Base-by-base conservation (phyloP, 35 echinoderm and acorn worm species). In the Amphiura filiformis region DNA sequence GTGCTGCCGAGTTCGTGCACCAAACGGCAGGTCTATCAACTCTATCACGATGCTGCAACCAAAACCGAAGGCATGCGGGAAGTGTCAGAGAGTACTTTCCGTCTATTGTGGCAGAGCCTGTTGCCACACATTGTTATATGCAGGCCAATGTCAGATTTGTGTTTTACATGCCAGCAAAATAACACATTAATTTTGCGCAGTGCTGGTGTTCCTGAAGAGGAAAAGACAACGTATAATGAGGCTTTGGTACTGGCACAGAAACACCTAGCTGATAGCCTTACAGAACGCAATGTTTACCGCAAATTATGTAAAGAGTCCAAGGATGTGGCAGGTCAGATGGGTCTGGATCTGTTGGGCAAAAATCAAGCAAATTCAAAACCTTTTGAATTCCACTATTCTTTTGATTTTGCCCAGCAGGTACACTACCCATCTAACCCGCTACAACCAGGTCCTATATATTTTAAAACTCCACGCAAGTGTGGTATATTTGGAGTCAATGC, bases 301-400 rank as follows among this genome's bases (percentile, higher is more conserved):
- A n/a, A n/a, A n/a, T n/a, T n/a, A n/a, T n/a, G 31, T 32, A 78
- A 78, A 9, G 76, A 78, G 30, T 78, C 76, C 11, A 78, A 78
- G 76, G 76, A 15, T 78, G 76, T 78, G 13, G 76, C 76, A 34
- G 30, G 31, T 30, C 76, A 30, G 76, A 15, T 78, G 76, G 76
- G 76, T 13, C 30, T 78, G 76, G 76, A 78, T 78, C 76, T 78
- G 76, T 78, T 11, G 76, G 31, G 76, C 76, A 78, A 78, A 11
- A 78, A 15, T 32, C 76, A 78, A 78, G 13, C 76, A 78, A 78
- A 78, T 34, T 78, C 76, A 11, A 78, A 78, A 30, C 76, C 76
- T 13, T 13, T 78, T 30, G 76, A 13, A 15, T 78, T 78, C 30
- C 76, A 78, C 76, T 78, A 78, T 34, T n/a, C n/a, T n/a, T n/a